Percentiles rank a stretch among this genome's conserved stretches.
Evolutionary conservation across 2,797 vertebrate species (phyloP).

Genomic region (Pipistrellus pipistrellus): DNA sequence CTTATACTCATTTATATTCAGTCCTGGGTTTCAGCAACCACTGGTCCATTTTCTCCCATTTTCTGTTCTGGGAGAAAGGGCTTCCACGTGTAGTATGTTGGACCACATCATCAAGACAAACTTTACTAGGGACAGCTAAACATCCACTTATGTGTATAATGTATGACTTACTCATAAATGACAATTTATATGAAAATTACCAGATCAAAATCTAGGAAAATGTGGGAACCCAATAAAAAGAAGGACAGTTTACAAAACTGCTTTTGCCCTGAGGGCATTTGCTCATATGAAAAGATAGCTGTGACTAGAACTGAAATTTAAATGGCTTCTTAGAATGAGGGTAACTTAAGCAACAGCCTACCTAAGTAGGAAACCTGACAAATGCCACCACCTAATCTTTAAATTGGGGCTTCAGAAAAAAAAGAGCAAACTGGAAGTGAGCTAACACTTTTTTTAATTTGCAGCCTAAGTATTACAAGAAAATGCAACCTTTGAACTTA

Average conservation of each 20-base stretch:
- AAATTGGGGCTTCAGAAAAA: neutral
- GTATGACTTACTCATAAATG: neutral
- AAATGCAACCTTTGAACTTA: neutral
- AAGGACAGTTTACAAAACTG: neutral
- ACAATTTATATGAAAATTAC: neutral
- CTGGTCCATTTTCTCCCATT: neutral
- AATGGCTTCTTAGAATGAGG: neutral
- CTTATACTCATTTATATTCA: neutral
- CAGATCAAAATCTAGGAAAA: conserved; percentile 21
- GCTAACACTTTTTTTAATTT: neutral
- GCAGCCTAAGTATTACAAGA: neutral
- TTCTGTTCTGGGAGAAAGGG: neutral
- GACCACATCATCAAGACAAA: neutral
- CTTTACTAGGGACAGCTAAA: neutral
- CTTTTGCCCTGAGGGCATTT: neutral
- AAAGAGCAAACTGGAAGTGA: neutral
- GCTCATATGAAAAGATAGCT: neutral
- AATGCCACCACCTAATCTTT: neutral
- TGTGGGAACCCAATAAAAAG: neutral
- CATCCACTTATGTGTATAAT: neutral
- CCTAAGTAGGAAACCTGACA: neutral
- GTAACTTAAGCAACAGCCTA: neutral
- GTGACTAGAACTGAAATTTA: neutral
- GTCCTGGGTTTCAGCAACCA: neutral
- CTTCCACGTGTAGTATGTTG: neutral